A percentile compares a stretch with the other conserved stretches of the same genome.
phyloP scores from a whole-genome alignment of 2,797 vertebrate species.

The Schizopygopsis pylzovi region DNA sequence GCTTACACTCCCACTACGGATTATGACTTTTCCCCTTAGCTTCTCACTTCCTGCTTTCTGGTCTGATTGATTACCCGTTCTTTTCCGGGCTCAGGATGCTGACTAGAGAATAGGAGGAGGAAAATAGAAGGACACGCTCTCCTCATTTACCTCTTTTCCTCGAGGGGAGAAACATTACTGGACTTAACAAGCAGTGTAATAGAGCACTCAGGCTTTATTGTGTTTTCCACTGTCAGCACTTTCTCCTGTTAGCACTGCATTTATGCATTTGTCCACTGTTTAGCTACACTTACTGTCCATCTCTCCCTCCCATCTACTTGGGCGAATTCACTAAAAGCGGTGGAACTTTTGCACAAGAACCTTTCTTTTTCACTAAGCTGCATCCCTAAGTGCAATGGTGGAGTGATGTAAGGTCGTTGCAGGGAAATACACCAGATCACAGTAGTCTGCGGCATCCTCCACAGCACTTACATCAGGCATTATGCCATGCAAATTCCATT shows the following conservation, averaged over 20 bases:
- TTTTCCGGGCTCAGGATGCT: conserved; percentile 31
- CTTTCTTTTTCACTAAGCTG: background rate
- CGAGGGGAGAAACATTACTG: conserved; percentile 50
- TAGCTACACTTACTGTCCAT: conserved; percentile 35
- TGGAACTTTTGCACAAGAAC: background rate
- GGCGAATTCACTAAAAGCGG: background rate
- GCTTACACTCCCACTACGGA: conserved; percentile 14
- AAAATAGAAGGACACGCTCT: conserved; percentile 46
- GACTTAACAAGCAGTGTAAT: conserved; percentile 58
- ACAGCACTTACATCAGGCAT: background rate
- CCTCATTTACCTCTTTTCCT: conserved; percentile 54
- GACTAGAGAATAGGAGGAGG: conserved; percentile 24
- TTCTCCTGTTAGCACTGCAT: conserved; percentile 51
- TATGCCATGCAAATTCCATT: background rate
- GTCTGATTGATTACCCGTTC: conserved; percentile 39
- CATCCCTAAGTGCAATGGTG: background rate
- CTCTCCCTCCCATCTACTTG: background rate
- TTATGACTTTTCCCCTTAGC: conserved; percentile 18
- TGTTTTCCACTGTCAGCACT: conserved; percentile 59
- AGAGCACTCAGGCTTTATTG: conserved; percentile 57
- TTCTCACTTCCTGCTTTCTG: conserved; percentile 43
- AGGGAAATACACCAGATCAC: background rate
- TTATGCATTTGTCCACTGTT: conserved; percentile 47
- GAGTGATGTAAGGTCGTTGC: background rate
- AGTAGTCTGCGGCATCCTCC: background rate